Evolutionary conservation across 2,797 vertebrate genomes (phyloP).

Genomic region (Cercopithecus neglectus): DNA sequence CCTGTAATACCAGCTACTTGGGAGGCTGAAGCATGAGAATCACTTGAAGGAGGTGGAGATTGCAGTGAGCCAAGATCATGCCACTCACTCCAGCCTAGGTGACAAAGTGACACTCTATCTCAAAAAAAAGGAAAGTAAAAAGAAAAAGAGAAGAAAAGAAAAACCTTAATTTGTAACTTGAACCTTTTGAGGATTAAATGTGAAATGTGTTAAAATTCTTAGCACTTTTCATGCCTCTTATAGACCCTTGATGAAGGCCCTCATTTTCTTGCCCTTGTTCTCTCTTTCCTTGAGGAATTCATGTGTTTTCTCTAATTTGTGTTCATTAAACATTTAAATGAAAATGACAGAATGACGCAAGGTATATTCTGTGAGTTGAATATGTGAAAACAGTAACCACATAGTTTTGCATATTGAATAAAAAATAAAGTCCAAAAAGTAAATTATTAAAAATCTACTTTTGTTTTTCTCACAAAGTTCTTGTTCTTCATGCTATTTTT

Average conservation of each 20-base stretch:
- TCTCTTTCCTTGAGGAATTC: neutral
- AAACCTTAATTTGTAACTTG: neutral
- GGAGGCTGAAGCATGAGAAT: neutral
- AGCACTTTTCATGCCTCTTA: neutral
- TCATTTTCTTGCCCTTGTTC: neutral
- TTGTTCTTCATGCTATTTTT: neutral
- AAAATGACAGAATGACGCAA: neutral
- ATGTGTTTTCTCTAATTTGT: neutral
- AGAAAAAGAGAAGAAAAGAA: neutral
- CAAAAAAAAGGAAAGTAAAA: neutral
- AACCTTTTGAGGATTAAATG: neutral
- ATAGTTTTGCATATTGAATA: neutral
- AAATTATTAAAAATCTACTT: neutral
- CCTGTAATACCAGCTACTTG: neutral
- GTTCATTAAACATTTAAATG: constrained; percentile 14
- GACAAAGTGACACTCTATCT: neutral
- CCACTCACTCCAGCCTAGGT: neutral
- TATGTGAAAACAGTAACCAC: neutral
- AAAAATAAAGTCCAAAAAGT: neutral
- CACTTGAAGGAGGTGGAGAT: neutral
- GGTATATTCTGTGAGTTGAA: neutral
- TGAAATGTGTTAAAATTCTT: neutral
- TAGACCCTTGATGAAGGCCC: neutral
- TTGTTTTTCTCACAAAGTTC: neutral
- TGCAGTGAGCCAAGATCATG: neutral